Base-by-base conservation (phyloP, 2,797 vertebrate species). In the Bufotes viridis region DNA sequence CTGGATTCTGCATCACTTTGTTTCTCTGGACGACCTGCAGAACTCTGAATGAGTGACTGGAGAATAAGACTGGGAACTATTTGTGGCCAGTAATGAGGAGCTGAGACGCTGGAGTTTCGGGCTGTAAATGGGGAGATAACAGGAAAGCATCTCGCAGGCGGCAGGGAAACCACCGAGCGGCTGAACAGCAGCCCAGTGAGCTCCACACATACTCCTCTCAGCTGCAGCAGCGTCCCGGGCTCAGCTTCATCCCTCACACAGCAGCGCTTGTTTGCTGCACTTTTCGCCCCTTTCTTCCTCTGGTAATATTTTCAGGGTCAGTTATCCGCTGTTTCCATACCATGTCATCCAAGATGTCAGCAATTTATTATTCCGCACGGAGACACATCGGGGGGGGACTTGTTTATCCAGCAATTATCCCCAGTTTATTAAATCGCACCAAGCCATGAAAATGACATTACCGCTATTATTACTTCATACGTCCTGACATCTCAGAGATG, bases 341-440 rank as follows among this genome's bases (percentile, higher is more conserved):
- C 72, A 89, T 89, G 84, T 89, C 88, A 89, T 89, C 70, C 69
- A 76, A 86, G 67, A 76, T 86, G 88, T 85, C 88, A 86, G 79
- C 53, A 72, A 86, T 67, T 86, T 75, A 86, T 85, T 81, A 88
- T 81, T 57, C 76, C 55, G 11, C 17, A 81, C 24, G 49, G 79
- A 75, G 58, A 85, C 26, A 26, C 58, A 76, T 67, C 42, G 34
- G 42, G 42, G 67, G 22, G 49, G n/a, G 58, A 76, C 78, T 81
- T 89, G 83, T 89, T 85, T 89, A 89, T 89, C 60, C 24, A 89
- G 84, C 84, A 89, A 89, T 86, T 88, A 88, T 55, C 65, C 76
- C 0, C 65, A 74, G 60, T 82, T 78, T 89, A 89, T 89, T 80
- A 88, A 88, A 88, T 84, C 65, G 78, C 87, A 63, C 69, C 58